Base-by-base conservation (phyloP, 2,797 vertebrate genomes). In the Xiphophorus birchmanni region DNA sequence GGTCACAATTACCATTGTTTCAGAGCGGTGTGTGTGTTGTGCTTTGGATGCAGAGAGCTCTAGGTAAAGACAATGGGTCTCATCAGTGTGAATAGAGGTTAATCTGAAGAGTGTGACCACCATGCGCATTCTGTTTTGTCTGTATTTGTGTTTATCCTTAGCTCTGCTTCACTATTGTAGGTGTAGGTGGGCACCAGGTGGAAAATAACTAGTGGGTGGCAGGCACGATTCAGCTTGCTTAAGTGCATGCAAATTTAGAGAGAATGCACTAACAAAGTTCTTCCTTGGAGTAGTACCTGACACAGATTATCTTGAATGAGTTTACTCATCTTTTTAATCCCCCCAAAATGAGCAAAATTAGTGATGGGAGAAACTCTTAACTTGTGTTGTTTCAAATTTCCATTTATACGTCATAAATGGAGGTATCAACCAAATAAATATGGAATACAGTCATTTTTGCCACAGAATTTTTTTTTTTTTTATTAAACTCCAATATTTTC, bases 111-210 rank as follows among this genome's bases (percentile, higher is more conserved):
- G 86, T 54, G 77, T 84, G 86, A 85, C 82, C 85, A 83, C 89
- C 87, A 74, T 88, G 93, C 92, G 84, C 75, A 80, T 86, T 85
- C 86, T 90, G 89, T 85, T 93, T 84, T 87, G 87, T 93, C 90
- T 91, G 88, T 88, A 54, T 90, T 89, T 90, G 86, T 90, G 89
- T 91, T 94, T 90, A 91, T 94, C 89, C 87, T 88, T 82, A 86
- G 80, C 86, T 93, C 80, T 89, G 84, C 87, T 84, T 84, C 88
- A 87, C 91, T 93, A 88, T 93, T 93, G 93, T 93, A 88, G 85
- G 85, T 86, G 87, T 84, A 90, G 89, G 90, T 93, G 89, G 91
- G 89, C 93, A 91, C 93, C 94, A 94, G 94, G 93, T 95, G 94
- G 83, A 89, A 91, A 88, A 90, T 79, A 87, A 87, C 84, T 86